These are phyloP conservation scores for Podarcis siculus DNA, from an alignment of 2,797 vertebrate species.

Conservation along the genomic window DNA sequence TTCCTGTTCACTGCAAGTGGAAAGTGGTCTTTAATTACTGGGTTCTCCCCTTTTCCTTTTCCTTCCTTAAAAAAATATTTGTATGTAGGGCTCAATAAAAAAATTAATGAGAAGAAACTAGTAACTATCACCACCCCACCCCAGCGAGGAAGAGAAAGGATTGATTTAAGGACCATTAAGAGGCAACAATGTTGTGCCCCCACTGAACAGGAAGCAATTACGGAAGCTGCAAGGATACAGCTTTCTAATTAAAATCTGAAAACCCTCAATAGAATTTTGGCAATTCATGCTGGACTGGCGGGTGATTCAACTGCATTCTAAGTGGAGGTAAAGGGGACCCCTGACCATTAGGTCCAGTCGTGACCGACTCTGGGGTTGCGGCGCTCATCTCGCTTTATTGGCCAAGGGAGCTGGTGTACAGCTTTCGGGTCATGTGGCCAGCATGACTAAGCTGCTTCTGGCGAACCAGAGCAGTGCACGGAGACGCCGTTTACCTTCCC, in stretches of 20 bases:
- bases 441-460: too few relatives aligned
- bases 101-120: background rate
- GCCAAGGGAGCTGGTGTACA: too few relatives aligned
- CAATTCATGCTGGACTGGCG: background rate
- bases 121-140: background rate
- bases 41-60: background rate
- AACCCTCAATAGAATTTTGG: background rate
- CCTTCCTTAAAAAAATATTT: background rate
- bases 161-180: background rate
- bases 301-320: background rate
- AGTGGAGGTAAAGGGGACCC: too few relatives aligned
- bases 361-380: too few relatives aligned
- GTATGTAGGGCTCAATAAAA: background rate
- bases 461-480: too few relatives aligned
- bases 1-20: background rate
- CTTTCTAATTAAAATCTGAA: background rate
- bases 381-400: too few relatives aligned
- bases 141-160: background rate
- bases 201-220: constrained; percentile 9
- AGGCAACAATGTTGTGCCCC: background rate
- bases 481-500: too few relatives aligned
- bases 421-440: too few relatives aligned
- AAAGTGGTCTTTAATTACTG: background rate
- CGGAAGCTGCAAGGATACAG: background rate
- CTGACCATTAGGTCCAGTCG: too few relatives aligned